Base-by-base conservation (phyloP, 30 jellyfish, hydroid and myxozoan genomes). In the Catostylus mosaicus region DNA sequence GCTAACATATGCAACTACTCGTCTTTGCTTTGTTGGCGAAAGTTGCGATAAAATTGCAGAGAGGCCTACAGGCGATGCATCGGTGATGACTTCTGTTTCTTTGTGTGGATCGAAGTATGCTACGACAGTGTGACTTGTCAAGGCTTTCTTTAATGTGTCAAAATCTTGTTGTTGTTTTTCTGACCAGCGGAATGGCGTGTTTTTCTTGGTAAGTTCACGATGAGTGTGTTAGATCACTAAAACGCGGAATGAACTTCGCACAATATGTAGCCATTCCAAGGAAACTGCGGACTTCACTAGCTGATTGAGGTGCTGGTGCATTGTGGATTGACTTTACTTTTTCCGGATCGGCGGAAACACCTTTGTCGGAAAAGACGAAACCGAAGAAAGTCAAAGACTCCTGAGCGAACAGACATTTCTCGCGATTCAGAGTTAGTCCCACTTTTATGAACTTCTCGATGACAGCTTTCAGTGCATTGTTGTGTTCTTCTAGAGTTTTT, bases 321-420 rank as follows among this genome's bases (percentile, higher is more conserved):
- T 60, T 59, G 62, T 76, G 60, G 30, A 76, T 73, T 23, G 84
- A 33, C 47, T 75, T 52, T 9, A 75, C 87, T 75, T 75, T 75
- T 75, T 33, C 77, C 60, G 89, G 89, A 47, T 78, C 89, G 14
- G 89, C 72, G 50, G 80, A 64, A 35, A 78, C 62, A 30, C 83
- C 89, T 78, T 78, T 51, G 89, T 78, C 89, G 30, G 89, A 78
- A 48, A 78, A 59, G 48, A 78, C 89, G 71, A 78, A 78, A 38
- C 89, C 89, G 36, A 78, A 78, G 71, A 78, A 78, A 35, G 83
- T 78, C 71, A 78, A 64, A 60, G 82, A 43, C 40, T 37, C 62
- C 71, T 78, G 89, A 40, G 70, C 52, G 57, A 78, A 78, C 68
- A 78, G 81, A 40, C 88, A 76, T 76, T 76, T 76, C 40, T 54